These are phyloP conservation scores for Ptycholaimellus sp. DNA, from an alignment of 2,888 invertebrate genomes.

Conservation along the genomic window DNA sequence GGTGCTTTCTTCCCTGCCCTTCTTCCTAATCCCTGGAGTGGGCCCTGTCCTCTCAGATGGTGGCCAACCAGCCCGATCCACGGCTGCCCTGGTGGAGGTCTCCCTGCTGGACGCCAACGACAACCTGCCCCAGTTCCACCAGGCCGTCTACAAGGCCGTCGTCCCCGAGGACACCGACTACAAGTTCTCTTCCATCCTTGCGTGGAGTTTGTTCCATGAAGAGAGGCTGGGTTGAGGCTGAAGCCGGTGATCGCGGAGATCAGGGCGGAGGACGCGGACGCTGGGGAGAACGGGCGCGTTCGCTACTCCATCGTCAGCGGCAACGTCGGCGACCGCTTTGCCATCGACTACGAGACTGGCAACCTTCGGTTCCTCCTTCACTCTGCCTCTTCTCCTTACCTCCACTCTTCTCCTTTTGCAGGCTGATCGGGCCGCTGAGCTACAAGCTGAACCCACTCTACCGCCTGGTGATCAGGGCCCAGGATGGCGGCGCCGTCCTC, in stretches of 20 bases:
- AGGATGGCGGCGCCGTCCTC: too few relatives aligned
- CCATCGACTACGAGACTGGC: conserved; percentile 73
- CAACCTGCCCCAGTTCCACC: conserved; percentile 19
- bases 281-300: conserved; percentile 60
- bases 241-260: conserved; percentile 47
- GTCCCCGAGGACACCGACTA: conserved; percentile 45
- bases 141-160: conserved; percentile 47
- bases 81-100: conserved; percentile 17
- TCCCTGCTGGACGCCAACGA: conserved; percentile 21
- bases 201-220: conserved; percentile 2
- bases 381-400: too few relatives aligned
- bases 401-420: too few relatives aligned
- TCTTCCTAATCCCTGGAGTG: conserved; percentile 15
- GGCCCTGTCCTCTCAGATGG: conserved; percentile 26
- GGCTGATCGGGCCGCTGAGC: too few relatives aligned
- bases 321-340: conserved; percentile 54
- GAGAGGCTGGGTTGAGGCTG: neutral
- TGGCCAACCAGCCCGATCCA: conserved; percentile 14
- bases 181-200: neutral
- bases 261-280: conserved; percentile 62
- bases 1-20: neutral
- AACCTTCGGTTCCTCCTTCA: conserved; percentile 50
- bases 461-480: too few relatives aligned
- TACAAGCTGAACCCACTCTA: too few relatives aligned
- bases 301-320: conserved; percentile 83